Evolutionary conservation across 92 coral and sea anemone genomes (phyloP), one percentile per base, ranked within the genome.

Genomic region (Pocillopora meandrina): DNA sequence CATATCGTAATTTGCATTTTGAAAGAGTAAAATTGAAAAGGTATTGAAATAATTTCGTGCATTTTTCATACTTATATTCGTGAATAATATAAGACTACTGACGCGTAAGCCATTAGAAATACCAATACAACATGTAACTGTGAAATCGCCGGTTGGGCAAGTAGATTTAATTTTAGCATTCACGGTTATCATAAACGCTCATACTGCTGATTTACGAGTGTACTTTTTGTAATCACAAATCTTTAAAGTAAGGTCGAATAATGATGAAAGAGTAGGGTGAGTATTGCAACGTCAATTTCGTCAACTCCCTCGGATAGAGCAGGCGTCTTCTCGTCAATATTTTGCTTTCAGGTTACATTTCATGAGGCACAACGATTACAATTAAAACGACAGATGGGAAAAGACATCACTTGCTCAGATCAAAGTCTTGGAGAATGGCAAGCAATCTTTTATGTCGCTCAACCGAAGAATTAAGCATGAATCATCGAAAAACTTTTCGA

Each of bases 241-340:
- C 5, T 42, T 21, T 10, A 65, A 31, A 1, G 56, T 42, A 42
- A 42, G 52, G 52, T 34, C 18, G 19, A 55, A 55, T 69, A 6
- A 81, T 69, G 75, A 71, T 65, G 84, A 70, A 58, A 81, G 60
- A 69, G 13, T 35, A 33, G 1, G 55, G 55, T 42, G 60, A 58
- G 42, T 70, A 79, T 57, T 56, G 64, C 65, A 26, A 10, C 33
- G 26, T 55, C 60, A 56, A 55, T 67, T 69, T 70, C 77, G 77
- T 60, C 85, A 71, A 81, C 85, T 81, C 85, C 85, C 70, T 81
- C 69, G 61, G 47, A 49, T 42, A 74, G 58, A 34, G 49, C 79
- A 75, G 12, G 82, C 72, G 60, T 65, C 65, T 59, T 71, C 65
- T 11, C 35, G 12, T 71, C 76, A 81, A 81, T 81, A 81, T 81